These are phyloP conservation scores for Plagodis dolabraria DNA, from an alignment of 2,888 invertebrate genomes.

Conservation along the genomic window DNA sequence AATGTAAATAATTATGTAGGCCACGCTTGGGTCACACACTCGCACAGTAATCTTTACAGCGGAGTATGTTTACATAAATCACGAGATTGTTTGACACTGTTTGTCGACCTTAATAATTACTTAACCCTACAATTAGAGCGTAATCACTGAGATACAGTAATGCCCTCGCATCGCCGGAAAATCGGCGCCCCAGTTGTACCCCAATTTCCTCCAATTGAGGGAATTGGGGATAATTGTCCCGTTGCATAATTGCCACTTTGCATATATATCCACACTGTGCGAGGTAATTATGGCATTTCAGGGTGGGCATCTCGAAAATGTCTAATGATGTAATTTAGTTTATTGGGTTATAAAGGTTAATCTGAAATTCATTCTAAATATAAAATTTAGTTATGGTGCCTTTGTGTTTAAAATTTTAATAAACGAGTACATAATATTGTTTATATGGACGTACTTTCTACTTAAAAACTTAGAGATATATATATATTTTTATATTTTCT, in stretches of 20 bases:
- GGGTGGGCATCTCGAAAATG: conserved; percentile 6
- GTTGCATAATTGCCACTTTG: conserved; percentile 52
- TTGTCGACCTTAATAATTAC: conserved; percentile 6
- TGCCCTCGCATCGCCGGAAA: conserved; percentile 10
- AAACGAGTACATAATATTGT: too few relatives aligned
- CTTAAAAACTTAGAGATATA: too few relatives aligned
- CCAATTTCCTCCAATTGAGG: conserved; percentile 10
- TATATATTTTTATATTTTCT: too few relatives aligned
- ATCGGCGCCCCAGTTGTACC: conserved; percentile 16
- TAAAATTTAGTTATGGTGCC: too few relatives aligned
- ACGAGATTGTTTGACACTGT: background rate
- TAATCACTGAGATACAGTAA: conserved; percentile 16
- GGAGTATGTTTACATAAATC: background rate
- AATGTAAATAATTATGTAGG: too few relatives aligned
- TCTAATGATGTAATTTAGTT: background rate
- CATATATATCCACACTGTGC: conserved; percentile 33
- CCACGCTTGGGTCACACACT: too few relatives aligned
- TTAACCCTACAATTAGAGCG: conserved; percentile 1
- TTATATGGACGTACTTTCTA: too few relatives aligned
- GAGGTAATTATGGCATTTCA: conserved; percentile 12
- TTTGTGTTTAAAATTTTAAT: too few relatives aligned
- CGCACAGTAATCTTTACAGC: background rate
- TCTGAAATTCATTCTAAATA: too few relatives aligned
- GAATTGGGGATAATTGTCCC: conserved; percentile 32
- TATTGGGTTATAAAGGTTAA: too few relatives aligned